These are phyloP conservation scores for Nemopilema nomurai DNA, from an alignment of 30 jellyfish, hydroid and myxozoan genomes.

Conservation along the genomic window DNA sequence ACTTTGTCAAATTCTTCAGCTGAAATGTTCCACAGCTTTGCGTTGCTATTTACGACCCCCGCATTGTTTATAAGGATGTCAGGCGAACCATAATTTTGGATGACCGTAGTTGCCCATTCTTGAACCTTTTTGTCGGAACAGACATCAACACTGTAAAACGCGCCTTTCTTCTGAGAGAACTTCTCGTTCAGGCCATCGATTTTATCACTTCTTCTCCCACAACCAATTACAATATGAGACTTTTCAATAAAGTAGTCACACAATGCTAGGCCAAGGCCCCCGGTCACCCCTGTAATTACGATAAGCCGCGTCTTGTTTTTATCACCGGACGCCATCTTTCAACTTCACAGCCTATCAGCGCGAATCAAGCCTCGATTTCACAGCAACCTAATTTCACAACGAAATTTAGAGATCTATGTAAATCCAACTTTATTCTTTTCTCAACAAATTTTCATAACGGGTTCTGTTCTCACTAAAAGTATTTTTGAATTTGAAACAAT, in stretches of 20 bases:
- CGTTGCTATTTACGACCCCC: constrained; percentile 35
- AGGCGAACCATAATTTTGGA: constrained; percentile 53
- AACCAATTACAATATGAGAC: constrained; percentile 75
- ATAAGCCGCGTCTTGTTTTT: neutral
- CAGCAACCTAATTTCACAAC: no score
- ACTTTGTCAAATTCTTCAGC: constrained; percentile 69
- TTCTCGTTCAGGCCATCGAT: constrained; percentile 54
- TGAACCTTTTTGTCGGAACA: constrained; percentile 42
- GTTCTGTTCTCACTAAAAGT: no score
- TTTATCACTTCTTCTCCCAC: constrained; percentile 64
- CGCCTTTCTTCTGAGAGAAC: neutral
- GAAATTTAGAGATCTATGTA: no score
- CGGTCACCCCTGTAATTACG: constrained; percentile 79
- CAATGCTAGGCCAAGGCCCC: constrained; percentile 81
- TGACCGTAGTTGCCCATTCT: constrained; percentile 51
- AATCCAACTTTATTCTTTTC: no score
- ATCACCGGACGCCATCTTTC: neutral
- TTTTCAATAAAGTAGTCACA: constrained; percentile 37
- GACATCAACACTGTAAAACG: constrained; percentile 64
- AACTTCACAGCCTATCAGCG: neutral
- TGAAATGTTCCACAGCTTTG: constrained; percentile 58
- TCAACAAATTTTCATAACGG: no score
- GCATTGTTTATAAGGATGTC: constrained; percentile 81
- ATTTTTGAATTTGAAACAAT: no score
- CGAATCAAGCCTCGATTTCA: no score